phyloP scores from a whole-genome alignment of 2,888 invertebrate genomes.

The Cheilosia pagana region DNA sequence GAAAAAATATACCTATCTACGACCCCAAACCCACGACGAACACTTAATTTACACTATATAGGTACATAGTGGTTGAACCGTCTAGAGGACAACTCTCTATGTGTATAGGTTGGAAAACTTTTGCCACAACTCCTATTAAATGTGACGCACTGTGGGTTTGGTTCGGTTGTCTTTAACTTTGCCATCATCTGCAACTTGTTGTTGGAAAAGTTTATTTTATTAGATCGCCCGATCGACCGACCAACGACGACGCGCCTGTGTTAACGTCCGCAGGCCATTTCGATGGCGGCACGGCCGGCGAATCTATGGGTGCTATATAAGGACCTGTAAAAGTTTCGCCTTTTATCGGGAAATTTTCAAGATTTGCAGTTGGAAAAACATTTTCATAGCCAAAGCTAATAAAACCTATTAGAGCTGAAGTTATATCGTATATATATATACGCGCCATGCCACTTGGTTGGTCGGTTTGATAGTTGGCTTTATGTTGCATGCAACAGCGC shows the following conservation, averaged over 20 bases:
- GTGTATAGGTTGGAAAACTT: conserved; percentile 47
- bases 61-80: conserved; percentile 16
- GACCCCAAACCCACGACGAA: conserved; percentile 3
- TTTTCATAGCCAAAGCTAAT: conserved; percentile 65
- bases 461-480: conserved; percentile 23
- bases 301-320: background rate
- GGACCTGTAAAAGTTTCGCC: conserved; percentile 56
- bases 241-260: conserved; percentile 31
- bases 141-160: conserved; percentile 21
- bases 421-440: conserved; percentile 17
- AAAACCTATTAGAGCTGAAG: conserved; percentile 70
- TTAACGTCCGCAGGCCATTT: conserved; percentile 42
- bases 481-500: conserved; percentile 50
- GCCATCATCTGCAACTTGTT: conserved; percentile 64
- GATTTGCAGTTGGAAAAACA: conserved; percentile 71
- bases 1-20: conserved; percentile 29
- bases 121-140: conserved; percentile 59
- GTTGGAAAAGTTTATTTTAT: conserved; percentile 64
- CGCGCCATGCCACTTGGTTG: conserved; percentile 36
- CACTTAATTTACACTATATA: conserved; percentile 60
- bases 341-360: conserved; percentile 68
- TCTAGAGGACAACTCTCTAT: background rate
- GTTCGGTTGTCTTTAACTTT: conserved; percentile 23
- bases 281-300: conserved; percentile 2
- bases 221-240: conserved; percentile 57